phyloP scores from a whole-genome alignment of 1,140 invertebrate species.

The Leguminivora glycinivorella region DNA sequence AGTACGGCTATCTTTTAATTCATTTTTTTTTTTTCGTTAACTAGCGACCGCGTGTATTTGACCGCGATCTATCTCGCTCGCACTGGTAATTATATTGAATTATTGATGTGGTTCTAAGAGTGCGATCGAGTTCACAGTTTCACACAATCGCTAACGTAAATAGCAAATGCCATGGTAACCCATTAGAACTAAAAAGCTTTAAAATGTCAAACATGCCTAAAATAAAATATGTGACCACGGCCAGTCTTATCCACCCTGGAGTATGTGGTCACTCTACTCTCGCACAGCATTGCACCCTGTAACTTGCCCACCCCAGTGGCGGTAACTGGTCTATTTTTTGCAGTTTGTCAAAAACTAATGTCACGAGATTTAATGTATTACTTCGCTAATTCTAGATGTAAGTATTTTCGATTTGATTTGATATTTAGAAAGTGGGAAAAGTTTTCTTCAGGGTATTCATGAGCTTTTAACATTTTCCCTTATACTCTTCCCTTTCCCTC shows the following conservation, averaged over 20 bases:
- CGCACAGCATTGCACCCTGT: conserved; percentile 18
- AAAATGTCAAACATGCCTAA: background rate
- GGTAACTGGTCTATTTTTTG: conserved; percentile 43
- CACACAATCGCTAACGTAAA: too few species aligned
- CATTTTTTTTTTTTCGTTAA: too few species aligned
- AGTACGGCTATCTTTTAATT: too few species aligned
- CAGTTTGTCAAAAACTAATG: conserved; percentile 30
- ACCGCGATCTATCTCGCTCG: too few species aligned
- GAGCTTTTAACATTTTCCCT: too few species aligned
- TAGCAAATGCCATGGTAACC: too few species aligned
- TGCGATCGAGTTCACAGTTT: too few species aligned
- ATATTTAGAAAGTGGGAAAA: background rate
- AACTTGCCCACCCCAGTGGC: conserved; percentile 3
- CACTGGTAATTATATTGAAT: too few species aligned
- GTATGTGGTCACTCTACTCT: conserved; percentile 10
- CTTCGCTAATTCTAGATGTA: conserved; percentile 33
- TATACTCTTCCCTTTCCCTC: too few species aligned
- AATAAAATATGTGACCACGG: background rate
- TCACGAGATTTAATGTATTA: conserved; percentile 33
- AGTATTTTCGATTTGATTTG: conserved; percentile 20
- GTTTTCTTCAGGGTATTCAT: background rate
- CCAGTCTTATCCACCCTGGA: background rate
- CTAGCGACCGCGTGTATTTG: too few species aligned
- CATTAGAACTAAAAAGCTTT: too few species aligned
- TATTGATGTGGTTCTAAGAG: too few species aligned